Base-by-base conservation (phyloP, 2,888 invertebrate species). In the Lysandra bellargus region DNA sequence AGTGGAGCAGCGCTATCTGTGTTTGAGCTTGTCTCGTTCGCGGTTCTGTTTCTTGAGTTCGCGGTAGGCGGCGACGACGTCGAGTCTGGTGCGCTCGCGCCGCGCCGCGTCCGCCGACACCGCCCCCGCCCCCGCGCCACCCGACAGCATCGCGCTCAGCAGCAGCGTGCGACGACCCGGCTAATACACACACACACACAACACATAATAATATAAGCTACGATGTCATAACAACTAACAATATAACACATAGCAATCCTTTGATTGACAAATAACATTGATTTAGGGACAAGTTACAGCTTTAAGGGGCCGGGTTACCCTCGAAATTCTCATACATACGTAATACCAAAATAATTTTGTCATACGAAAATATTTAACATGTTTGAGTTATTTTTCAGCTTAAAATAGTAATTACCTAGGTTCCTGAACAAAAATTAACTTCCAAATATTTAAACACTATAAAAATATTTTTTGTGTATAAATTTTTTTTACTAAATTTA, bases 161-260 rank as follows among this genome's bases (percentile, higher is more conserved):
- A 97, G 90, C 80, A 97, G 90, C 80, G 95, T 90, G 83, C 96
- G 96, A 78, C 93, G 94, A 0, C 96, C 97, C 81, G 96, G 96
- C 96, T 97, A 86, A 75, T 49, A 78, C 14, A 64, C n/a, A n/a
- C 14, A 61, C 4, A 60, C 49, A 60, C 57, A 17, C 17, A 17
- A 60, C 57, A 61, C 61, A 61, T 9, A 53, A 53, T 49, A 49
- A 4, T 3, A 53, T 17, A 57, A 17, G 57, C 4, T 14, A 57
- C 14, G 2, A 9, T 49, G 49, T 49, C 49, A 23, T 23, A 23
- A 23, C 23, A 23, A 23, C 23, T 23, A 23, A 23, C 23, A 23
- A 23, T 23, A 23, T 23, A 23, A 23, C 23, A 23, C 23, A 23
- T 23, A 23, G 23, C 23, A 23, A 23, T 40, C 37, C 37, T 33